phyloP scores from a whole-genome alignment of 2,888 invertebrate genomes.

The Phaonia tiefii region DNA sequence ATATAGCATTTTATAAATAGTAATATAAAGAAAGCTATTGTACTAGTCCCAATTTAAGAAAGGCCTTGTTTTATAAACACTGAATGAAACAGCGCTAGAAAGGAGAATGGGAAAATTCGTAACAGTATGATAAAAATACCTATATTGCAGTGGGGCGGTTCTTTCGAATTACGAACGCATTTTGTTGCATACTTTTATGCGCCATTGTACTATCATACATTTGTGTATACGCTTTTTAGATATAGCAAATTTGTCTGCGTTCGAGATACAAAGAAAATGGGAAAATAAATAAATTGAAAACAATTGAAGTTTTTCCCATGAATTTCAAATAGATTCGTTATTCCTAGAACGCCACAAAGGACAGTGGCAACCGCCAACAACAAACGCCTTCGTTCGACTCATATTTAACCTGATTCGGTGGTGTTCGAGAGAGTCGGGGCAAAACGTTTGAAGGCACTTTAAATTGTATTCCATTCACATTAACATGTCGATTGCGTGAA shows the following conservation, averaged over 20 bases:
- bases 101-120: too few relatives aligned
- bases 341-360: conserved; percentile 11
- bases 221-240: not conserved
- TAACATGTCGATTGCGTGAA: not conserved
- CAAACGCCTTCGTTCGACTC: conserved; percentile 17
- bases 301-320: conserved; percentile 54
- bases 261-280: conserved; percentile 21
- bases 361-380: conserved; percentile 11
- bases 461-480: not conserved
- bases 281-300: conserved; percentile 54
- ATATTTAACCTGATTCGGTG: not conserved
- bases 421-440: not conserved
- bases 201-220: not conserved
- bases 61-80: too few relatives aligned
- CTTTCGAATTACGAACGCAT: too few relatives aligned
- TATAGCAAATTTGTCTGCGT: conserved; percentile 1
- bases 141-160: too few relatives aligned
- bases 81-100: too few relatives aligned
- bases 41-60: too few relatives aligned
- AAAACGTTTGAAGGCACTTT: not conserved
- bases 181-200: not conserved
- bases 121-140: too few relatives aligned
- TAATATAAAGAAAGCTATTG: too few relatives aligned
- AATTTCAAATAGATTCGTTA: conserved; percentile 54
- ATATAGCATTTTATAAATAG: too few relatives aligned